phyloP scores from a whole-genome alignment of 2,888 invertebrate species.

The Phaedon cochleariae region DNA sequence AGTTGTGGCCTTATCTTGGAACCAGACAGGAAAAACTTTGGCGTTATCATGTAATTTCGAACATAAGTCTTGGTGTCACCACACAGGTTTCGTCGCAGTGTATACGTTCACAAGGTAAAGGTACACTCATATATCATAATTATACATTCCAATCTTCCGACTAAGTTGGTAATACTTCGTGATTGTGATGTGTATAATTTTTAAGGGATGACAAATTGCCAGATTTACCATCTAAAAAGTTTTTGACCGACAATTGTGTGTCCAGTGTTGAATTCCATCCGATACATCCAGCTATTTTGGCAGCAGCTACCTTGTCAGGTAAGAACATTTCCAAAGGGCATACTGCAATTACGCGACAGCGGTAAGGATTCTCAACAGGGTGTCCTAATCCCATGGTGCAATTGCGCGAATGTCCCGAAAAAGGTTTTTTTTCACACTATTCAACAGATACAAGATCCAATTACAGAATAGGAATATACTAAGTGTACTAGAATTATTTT shows the following conservation, averaged over 20 bases:
- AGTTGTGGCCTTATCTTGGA: constrained; percentile 57
- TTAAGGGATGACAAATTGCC: constrained; percentile 53
- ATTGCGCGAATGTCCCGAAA: too few relatives aligned
- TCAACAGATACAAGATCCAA: too few relatives aligned
- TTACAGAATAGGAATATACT: too few relatives aligned
- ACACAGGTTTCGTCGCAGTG: constrained; percentile 54
- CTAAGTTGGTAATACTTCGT: too few relatives aligned
- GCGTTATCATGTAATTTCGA: constrained; percentile 55
- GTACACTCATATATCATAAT: background rate
- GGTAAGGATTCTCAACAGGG: too few relatives aligned
- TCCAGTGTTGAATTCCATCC: constrained; percentile 64
- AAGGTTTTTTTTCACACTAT: too few relatives aligned
- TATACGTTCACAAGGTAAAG: constrained; percentile 57
- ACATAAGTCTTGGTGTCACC: constrained; percentile 61
- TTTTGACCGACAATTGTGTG: constrained; percentile 60
- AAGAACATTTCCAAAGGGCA: too few relatives aligned
- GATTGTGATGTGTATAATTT: constrained; percentile 19
- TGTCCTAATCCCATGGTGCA: too few relatives aligned
- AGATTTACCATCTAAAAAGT: constrained; percentile 51
- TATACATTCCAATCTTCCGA: too few relatives aligned
- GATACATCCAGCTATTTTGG: constrained; percentile 62
- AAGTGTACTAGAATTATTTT: too few relatives aligned
- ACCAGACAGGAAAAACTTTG: constrained; percentile 57
- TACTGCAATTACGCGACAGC: too few relatives aligned
- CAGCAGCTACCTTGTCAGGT: constrained; percentile 62